Evolutionary conservation across 2,113 vertebrate genomes (phyloP).

Genomic region (Perca schrenkii): DNA sequence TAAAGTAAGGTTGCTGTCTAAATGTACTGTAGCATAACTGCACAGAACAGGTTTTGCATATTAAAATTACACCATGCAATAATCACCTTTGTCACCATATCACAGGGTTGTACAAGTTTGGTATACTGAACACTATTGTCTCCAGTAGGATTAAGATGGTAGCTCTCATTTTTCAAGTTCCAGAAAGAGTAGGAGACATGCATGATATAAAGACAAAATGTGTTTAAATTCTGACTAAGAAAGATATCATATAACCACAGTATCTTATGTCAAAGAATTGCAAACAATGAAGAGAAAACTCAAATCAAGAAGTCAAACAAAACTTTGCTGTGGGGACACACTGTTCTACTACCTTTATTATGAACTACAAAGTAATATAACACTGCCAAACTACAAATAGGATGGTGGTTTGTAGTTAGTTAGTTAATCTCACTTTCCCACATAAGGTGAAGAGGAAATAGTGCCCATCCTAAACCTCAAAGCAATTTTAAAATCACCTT

Average conservation of each 20-base stretch:
- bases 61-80: too few species aligned
- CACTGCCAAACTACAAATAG: neutral
- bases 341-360: neutral
- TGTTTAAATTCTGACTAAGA: neutral
- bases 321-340: neutral
- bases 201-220: fast-evolving
- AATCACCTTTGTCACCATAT: neutral
- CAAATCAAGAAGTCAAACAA: neutral
- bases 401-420: neutral
- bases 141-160: neutral
- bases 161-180: neutral
- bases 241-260: neutral
- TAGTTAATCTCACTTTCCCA: too few species aligned
- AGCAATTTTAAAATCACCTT: neutral
- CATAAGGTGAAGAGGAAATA: neutral
- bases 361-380: neutral
- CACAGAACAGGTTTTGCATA: neutral
- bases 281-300: neutral
- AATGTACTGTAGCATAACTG: neutral
- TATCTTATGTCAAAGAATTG: neutral
- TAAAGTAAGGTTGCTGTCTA: neutral
- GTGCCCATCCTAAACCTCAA: fast-evolving
- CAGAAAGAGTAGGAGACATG: neutral
- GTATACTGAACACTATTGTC: neutral
- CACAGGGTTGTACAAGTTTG: neutral